Percentiles rank a stretch among this genome's conserved stretches.
phyloP scores from a whole-genome alignment of 2,888 invertebrate genomes.

The Pachycephus smyrnensis region DNA sequence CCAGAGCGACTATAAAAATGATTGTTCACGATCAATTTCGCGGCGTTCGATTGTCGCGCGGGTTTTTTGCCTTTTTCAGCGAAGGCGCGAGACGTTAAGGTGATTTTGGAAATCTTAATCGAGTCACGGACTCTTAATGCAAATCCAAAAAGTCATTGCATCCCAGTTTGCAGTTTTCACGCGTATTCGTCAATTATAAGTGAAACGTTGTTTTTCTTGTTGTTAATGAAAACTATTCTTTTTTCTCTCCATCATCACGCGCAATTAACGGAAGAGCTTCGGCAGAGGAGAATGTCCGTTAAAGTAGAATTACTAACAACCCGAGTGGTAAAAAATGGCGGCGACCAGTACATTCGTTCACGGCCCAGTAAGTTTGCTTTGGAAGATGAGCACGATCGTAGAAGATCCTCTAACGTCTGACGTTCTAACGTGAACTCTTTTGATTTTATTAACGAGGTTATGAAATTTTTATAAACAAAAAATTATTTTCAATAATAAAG shows the following conservation, averaged over 20 bases:
- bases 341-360: too few species aligned
- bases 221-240: background rate
- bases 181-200: background rate
- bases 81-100: background rate
- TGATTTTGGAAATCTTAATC: background rate
- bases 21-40: background rate
- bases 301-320: too few species aligned
- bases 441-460: background rate
- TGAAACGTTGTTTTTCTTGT: background rate
- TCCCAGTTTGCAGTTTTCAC: background rate
- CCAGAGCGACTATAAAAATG: background rate
- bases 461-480: background rate
- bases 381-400: background rate
- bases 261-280: too few species aligned
- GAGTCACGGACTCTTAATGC: background rate
- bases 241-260: background rate
- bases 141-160: background rate
- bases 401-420: background rate
- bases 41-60: background rate
- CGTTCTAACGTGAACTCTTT: background rate
- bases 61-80: background rate
- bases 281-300: background rate
- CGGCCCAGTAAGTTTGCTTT: background rate
- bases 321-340: background rate
- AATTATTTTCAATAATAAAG: background rate